Base-by-base conservation (phyloP, 2,797 vertebrate genomes). In the Eulemur rubriventer region DNA sequence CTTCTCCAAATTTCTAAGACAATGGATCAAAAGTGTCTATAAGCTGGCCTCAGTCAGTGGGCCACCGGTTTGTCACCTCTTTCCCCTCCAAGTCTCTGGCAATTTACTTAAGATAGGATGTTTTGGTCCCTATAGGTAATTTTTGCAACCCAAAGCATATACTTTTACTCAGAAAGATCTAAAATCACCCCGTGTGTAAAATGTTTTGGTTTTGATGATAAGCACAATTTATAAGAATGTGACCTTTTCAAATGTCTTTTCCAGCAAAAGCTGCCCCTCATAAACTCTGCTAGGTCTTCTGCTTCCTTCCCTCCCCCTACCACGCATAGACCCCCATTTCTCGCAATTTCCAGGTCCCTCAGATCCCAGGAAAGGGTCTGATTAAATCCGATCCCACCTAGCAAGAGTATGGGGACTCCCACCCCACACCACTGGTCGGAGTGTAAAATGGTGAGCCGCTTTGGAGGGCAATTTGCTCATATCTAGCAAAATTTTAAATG, bases 11-110 rank as follows among this genome's bases (percentile, higher is more conserved):
- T 17, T 81, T 59, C 83, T 81, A 46, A 85, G 30, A 17, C 2
- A 2, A 16, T 8, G 72, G 35, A 3, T 50, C 48, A 20, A 38
- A 28, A 1, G 7, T 3, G 14, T 22, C 75, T 20, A 1, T 1
- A 48, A 63, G 22, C 33, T n/a, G 52, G 33, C 46, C 48, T 73
- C 22, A 0, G 41, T 10, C 7, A 7, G 3, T 1, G 2, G 79
- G 35, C 30, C 93, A 7, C 52, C 0, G 0, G 59, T 14, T 33
- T 1, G 4, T 43, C 86, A 26, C 48, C 26, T 83, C 57, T 41
- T 18, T 8, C 43, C 22, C 48, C 50, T 52, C 8, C n/a, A 38
- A 43, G 11, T 38, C 20, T n/a, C 61, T 33, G 22, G 48, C 7
- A 43, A 18, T 72, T 65, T 50, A 76, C 16, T n/a, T n/a, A 50